Evolutionary conservation across 2,888 invertebrate genomes (phyloP).

Genomic region (Lepidocyrtoides sp.): DNA sequence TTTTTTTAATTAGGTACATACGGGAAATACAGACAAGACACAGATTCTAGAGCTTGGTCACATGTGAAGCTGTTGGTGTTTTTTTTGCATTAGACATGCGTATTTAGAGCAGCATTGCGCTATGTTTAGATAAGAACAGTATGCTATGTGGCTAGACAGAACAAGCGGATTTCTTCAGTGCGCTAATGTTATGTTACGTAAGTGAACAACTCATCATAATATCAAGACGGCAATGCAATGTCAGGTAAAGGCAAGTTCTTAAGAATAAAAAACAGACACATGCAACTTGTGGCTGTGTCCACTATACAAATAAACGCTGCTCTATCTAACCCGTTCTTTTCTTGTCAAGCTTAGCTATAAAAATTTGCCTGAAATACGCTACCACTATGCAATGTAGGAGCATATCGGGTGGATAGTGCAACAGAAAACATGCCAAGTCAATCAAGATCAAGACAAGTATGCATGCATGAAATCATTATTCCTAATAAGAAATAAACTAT

Average conservation of each 20-base stretch:
- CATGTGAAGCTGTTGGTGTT: neutral
- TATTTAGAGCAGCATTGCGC: neutral
- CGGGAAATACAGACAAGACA: neutral
- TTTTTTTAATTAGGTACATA: conserved; percentile 15
- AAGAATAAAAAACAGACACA: too few species aligned
- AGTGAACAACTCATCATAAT: too few species aligned
- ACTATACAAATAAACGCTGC: too few species aligned
- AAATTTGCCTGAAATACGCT: neutral
- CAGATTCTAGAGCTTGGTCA: neutral
- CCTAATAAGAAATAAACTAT: too few species aligned
- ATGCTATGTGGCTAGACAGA: neutral
- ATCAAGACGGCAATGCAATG: too few species aligned
- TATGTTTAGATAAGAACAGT: neutral
- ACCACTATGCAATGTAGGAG: too few species aligned
- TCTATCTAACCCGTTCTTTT: neutral
- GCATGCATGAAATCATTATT: neutral
- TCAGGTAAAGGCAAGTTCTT: too few species aligned
- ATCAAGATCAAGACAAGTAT: neutral
- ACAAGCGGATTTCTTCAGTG: neutral
- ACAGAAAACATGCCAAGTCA: neutral
- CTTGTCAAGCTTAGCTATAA: neutral
- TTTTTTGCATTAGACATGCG: neutral
- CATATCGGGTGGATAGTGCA: too few species aligned
- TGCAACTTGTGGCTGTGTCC: too few species aligned
- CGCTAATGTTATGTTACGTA: neutral